Conservation (phyloP, 1,140 invertebrate genomes). For the Wasmannia auropunctata region DNA sequence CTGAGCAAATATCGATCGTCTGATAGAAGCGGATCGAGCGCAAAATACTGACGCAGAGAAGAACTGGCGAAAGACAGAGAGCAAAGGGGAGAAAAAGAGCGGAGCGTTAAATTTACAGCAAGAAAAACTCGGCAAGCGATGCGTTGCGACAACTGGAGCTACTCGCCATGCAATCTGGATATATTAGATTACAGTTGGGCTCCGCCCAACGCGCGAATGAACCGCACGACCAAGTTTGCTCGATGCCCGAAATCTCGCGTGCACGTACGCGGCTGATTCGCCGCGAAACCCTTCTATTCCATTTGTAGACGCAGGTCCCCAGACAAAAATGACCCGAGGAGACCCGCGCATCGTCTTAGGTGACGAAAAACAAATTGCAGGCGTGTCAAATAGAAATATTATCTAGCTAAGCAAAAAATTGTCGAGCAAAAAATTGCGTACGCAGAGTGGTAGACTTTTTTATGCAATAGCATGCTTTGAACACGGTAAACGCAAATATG, state of each 20-base stretch:
- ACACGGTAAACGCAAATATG: slow-evolving; percentile 17
- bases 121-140: slow-evolving; percentile 64
- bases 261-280: background rate
- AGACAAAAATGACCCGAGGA: slow-evolving; percentile 15
- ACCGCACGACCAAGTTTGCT: slow-evolving; percentile 25
- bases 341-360: background rate
- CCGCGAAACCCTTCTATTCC: background rate
- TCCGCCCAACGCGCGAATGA: background rate
- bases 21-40: slow-evolving; percentile 41
- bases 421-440: slow-evolving; percentile 6
- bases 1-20: slow-evolving; percentile 36
- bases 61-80: slow-evolving; percentile 6
- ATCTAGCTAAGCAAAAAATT: slow-evolving; percentile 18
- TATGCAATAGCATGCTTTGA: slow-evolving; percentile 17
- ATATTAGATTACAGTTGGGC: slow-evolving; percentile 13
- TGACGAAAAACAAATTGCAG: slow-evolving; percentile 24
- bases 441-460: background rate
- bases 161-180: slow-evolving; percentile 68
- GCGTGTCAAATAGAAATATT: slow-evolving; percentile 2
- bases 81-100: slow-evolving; percentile 9
- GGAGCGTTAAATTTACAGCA: slow-evolving; percentile 64
- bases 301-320: background rate
- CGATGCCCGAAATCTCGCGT: slow-evolving; percentile 1
- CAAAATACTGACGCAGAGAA: slow-evolving; percentile 26
- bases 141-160: slow-evolving; percentile 65